Evolutionary conservation across 2,888 invertebrate genomes (phyloP).

Genomic region (Branchinecta sandiegonensis): DNA sequence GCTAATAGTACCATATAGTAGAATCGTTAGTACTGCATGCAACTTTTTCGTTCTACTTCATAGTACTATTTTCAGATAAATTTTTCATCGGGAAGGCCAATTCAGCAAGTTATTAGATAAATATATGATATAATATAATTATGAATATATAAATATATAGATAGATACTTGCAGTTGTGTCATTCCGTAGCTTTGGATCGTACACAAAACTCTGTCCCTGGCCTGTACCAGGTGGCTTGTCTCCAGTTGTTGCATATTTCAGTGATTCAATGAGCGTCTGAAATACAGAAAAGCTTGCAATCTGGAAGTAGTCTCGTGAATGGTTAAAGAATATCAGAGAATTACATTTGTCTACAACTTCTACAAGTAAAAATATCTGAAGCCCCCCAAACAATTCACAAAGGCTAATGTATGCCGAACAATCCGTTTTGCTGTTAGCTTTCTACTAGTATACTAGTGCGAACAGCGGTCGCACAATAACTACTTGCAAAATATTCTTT

Average conservation of each 20-base stretch:
- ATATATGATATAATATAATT: too few relatives aligned
- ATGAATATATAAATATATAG: too few relatives aligned
- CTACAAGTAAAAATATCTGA: neutral
- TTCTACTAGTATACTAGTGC: too few relatives aligned
- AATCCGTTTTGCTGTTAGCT: too few relatives aligned
- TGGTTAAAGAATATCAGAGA: constrained; percentile 7
- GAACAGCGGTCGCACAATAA: too few relatives aligned
- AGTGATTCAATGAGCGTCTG: constrained; percentile 85
- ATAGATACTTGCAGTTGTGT: constrained; percentile 36
- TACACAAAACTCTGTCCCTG: constrained; percentile 65
- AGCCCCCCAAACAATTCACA: neutral
- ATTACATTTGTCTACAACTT: constrained; percentile 15
- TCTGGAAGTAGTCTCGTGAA: neutral
- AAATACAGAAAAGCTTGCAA: constrained; percentile 27
- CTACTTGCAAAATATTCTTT: too few relatives aligned
- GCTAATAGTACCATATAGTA: too few relatives aligned
- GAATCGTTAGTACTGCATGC: too few relatives aligned
- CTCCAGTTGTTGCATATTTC: constrained; percentile 79
- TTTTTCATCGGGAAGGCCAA: too few relatives aligned
- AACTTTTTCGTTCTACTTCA: too few relatives aligned
- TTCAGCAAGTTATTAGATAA: too few relatives aligned
- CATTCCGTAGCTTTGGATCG: constrained; percentile 65
- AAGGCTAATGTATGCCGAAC: neutral
- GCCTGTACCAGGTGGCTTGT: constrained; percentile 67
- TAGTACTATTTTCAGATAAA: too few relatives aligned